These are phyloP conservation scores for Percopsis omiscomaycus DNA, from an alignment of 2,797 vertebrate genomes.

Conservation along the genomic window DNA sequence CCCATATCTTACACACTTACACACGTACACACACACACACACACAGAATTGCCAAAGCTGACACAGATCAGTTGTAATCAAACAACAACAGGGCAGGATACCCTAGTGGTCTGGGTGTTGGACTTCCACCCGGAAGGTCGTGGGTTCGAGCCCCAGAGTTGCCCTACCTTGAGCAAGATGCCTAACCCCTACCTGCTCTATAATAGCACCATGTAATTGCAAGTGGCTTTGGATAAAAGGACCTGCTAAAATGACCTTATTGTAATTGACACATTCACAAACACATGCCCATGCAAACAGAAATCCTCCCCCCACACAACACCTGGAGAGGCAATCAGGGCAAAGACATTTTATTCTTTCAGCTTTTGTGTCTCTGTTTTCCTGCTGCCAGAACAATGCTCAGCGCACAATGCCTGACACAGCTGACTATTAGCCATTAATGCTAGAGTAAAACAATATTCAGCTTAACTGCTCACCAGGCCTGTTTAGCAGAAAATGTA, in stretches of 20 bases:
- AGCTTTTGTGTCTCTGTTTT: neutral
- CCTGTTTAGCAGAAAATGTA: slow-evolving; percentile 19
- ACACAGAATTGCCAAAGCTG: slow-evolving; percentile 35
- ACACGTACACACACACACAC: slow-evolving; percentile 14
- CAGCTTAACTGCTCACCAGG: slow-evolving; percentile 33
- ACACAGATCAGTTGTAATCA: slow-evolving; percentile 44
- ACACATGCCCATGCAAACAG: slow-evolving; percentile 18
- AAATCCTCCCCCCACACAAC: slow-evolving; percentile 16
- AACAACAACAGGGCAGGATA: slow-evolving; percentile 4
- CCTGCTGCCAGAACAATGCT: slow-evolving; percentile 24
- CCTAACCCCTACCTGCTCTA: too few species aligned
- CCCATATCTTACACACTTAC: slow-evolving; percentile 15
- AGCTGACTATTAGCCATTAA: neutral
- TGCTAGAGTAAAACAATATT: slow-evolving; percentile 4
- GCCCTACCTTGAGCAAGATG: too few species aligned
- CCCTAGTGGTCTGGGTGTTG: too few species aligned
- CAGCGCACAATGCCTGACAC: neutral
- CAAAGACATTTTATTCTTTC: neutral
- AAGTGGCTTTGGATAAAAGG: too few species aligned
- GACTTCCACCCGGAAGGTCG: too few species aligned
- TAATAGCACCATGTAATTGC: too few species aligned
- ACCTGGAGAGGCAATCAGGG: slow-evolving; percentile 10
- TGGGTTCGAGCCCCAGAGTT: too few species aligned
- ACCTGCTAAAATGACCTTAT: too few species aligned
- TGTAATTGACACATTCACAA: neutral